Evolutionary conservation across 2,113 vertebrate species (phyloP), one percentile per base, ranked within the genome.

Genomic region (Jaculus jaculus): DNA sequence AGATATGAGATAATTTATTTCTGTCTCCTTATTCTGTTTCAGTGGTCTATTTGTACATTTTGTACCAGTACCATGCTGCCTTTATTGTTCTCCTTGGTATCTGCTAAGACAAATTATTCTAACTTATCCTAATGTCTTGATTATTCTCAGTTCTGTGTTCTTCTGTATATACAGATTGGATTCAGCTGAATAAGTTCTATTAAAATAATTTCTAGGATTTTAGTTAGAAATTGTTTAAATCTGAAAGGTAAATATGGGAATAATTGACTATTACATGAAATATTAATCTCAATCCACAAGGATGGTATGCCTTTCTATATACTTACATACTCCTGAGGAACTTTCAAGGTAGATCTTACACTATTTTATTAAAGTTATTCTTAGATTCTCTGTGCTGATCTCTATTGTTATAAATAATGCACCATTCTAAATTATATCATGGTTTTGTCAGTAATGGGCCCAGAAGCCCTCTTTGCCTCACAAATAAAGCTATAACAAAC

Each of bases 301-400:
- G 42, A 42, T 10, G 47, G 71, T 32, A 63, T 69, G 23, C 5
- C 58, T 79, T 3, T 74, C 21, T 11, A 84, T 96, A 23, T 74
- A 7, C n/a, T 74, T 75, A 72, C 37, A 7, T 37, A 23, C 63
- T 82, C 54, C 60, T 54, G 54, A 54, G 13, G 10, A 54, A 54
- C 17, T 79, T 54, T 69, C 28, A 20, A 11, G 78, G 30, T 69
- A 65, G 60, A 2, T 69, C 61, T 74, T 79, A 32, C 1, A 71
- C 21, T 74, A 17, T n/a, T 87, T 90, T 84, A 80, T 94, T 84
- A 74, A 30, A 74, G 47, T 84, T 83, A 61, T 79, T 71, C 65
- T 77, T 95, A 72, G 66, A 8, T 32, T 58, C 54, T 71, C 32
- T 77, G n/a, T 51, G 39, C 51, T 91, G 73, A 37, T 37, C 54